Conservation (phyloP, 2,888 invertebrate species). For the Drosophila paramelanica region DNA sequence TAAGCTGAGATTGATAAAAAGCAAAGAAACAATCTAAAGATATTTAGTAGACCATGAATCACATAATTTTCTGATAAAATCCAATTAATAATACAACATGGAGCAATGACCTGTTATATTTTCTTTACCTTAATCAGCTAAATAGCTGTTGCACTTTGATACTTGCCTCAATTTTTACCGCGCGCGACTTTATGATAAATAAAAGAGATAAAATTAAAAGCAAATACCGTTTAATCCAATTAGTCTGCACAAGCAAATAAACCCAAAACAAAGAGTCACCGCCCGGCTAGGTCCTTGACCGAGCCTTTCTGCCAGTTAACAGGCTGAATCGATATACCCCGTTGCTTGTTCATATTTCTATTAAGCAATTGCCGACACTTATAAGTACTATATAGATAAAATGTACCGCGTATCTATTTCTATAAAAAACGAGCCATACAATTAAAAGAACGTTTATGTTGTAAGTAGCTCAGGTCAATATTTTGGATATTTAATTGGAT, state of each 20-base stretch:
- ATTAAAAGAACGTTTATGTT: not conserved
- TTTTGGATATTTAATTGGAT: not conserved
- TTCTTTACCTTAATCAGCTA: not conserved
- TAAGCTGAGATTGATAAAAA: not conserved
- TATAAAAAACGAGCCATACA: not conserved
- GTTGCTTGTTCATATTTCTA: too few species aligned
- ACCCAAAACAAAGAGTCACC: not conserved
- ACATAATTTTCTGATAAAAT: not conserved
- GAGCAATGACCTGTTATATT: not conserved
- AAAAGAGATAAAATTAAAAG: slow-evolving; percentile 15
- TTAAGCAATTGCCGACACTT: not conserved
- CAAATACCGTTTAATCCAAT: slow-evolving; percentile 28
- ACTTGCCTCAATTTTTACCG: not conserved
- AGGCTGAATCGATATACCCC: not conserved
- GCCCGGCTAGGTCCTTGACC: slow-evolving; percentile 1
- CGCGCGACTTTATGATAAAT: slow-evolving; percentile 2
- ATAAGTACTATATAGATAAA: not conserved
- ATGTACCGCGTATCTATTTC: not conserved
- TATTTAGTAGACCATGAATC: not conserved
- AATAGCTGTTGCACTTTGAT: slow-evolving; percentile 3
- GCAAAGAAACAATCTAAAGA: not conserved
- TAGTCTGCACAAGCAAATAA: slow-evolving; percentile 11
- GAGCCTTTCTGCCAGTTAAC: not conserved
- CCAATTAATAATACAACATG: not conserved
- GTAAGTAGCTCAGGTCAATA: not conserved